These are phyloP conservation scores for Bimastos eiseni DNA, from an alignment of 2,888 invertebrate species.

Conservation along the genomic window DNA sequence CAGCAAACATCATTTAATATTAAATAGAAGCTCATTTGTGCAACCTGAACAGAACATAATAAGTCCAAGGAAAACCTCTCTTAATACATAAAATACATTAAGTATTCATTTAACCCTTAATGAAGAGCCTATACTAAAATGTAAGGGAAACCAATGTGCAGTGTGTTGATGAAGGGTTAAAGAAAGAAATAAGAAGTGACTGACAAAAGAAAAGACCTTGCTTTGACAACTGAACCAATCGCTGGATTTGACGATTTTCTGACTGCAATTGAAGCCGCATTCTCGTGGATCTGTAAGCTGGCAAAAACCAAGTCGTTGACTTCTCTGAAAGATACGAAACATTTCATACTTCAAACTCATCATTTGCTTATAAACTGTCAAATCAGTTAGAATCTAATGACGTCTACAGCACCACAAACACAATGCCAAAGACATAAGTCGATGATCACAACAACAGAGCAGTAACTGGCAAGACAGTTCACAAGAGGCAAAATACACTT, in stretches of 20 bases:
- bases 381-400: neutral
- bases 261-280: neutral
- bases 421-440: too few relatives aligned
- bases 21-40: neutral
- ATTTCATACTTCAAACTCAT: neutral
- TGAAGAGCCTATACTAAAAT: too few relatives aligned
- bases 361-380: neutral
- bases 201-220: constrained; percentile 15
- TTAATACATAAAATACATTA: too few relatives aligned
- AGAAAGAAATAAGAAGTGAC: neutral
- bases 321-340: neutral
- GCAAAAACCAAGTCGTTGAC: neutral
- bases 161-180: too few relatives aligned
- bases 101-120: too few relatives aligned
- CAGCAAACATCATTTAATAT: neutral
- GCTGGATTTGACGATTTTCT: neutral
- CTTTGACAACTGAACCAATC: constrained; percentile 9
- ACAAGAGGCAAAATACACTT: neutral
- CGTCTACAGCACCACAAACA: too few relatives aligned
- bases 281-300: constrained; percentile 19
- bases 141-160: too few relatives aligned
- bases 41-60: neutral
- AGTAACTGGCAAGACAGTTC: neutral
- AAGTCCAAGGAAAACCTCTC: neutral
- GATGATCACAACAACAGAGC: neutral